phyloP scores from a whole-genome alignment of 2,797 vertebrate genomes.

The Scyliorhinus canicula region DNA sequence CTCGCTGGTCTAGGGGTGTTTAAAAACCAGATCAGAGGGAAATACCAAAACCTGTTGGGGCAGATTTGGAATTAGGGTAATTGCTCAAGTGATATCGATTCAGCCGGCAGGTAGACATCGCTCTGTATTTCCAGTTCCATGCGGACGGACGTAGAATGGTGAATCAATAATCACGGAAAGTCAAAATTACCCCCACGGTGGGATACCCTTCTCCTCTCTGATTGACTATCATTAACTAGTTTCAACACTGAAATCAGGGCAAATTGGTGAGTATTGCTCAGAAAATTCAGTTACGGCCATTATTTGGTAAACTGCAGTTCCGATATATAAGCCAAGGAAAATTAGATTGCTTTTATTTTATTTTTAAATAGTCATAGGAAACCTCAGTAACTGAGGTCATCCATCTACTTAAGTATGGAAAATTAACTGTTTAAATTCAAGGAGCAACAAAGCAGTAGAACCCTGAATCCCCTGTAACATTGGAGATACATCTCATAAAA shows the following conservation, averaged over 20 bases:
- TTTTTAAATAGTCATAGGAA: not conserved
- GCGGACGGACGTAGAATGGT: not conserved
- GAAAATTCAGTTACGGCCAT: not conserved
- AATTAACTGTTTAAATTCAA: not conserved
- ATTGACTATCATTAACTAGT: not conserved
- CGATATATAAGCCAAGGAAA: not conserved
- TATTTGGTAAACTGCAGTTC: not conserved
- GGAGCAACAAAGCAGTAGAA: not conserved
- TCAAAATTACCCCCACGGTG: not conserved
- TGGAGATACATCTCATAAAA: not conserved
- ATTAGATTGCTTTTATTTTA: not conserved
- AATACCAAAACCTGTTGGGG: not conserved
- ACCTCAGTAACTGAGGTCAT: not conserved
- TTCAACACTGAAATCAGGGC: not conserved
- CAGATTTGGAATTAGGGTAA: not conserved
- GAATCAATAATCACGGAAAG: not conserved
- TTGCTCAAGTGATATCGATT: not conserved
- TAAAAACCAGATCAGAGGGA: not conserved
- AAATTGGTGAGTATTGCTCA: not conserved
- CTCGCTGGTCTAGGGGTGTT: no score
- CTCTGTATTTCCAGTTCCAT: not conserved
- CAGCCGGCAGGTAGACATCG: not conserved
- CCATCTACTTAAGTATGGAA: not conserved
- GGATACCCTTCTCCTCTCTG: not conserved
- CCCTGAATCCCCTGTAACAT: not conserved